Evolutionary conservation across 2,888 invertebrate species (phyloP).

Genomic region (Zele albiditarsus): DNA sequence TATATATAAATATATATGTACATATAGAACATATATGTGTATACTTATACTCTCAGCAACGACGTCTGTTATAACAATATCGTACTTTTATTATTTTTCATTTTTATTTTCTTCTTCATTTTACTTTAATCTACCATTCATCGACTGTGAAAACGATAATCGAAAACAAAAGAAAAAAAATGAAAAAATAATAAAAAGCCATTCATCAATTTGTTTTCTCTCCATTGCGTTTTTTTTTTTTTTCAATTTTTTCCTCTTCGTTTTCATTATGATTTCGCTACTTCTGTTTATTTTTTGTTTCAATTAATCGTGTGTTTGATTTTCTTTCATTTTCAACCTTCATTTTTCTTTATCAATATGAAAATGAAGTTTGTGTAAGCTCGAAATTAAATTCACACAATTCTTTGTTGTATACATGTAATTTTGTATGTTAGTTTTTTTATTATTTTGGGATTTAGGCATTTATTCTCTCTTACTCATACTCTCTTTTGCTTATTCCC

Average conservation of each 20-base stretch:
- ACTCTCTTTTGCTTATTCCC: background rate
- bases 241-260: background rate
- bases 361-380: too few relatives aligned
- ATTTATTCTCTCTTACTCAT: background rate
- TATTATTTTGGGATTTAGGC: background rate
- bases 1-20: background rate
- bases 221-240: background rate
- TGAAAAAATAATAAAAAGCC: conserved; percentile 3
- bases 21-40: background rate
- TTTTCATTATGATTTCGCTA: background rate
- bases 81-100: conserved; percentile 13
- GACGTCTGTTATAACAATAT: conserved; percentile 9
- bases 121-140: conserved; percentile 10
- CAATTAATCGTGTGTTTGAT: background rate
- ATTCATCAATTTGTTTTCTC: background rate
- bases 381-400: too few relatives aligned
- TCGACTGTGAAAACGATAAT: conserved; percentile 23
- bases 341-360: background rate
- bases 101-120: conserved; percentile 7
- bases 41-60: background rate
- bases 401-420: too few relatives aligned
- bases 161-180: background rate
- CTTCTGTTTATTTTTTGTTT: background rate
- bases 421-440: background rate
- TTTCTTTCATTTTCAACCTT: background rate